A percentile compares a stretch with the other conserved stretches of the same genome.
Conservation (phyloP, 2,888 invertebrate genomes). For the Sminthurides aquaticus region DNA sequence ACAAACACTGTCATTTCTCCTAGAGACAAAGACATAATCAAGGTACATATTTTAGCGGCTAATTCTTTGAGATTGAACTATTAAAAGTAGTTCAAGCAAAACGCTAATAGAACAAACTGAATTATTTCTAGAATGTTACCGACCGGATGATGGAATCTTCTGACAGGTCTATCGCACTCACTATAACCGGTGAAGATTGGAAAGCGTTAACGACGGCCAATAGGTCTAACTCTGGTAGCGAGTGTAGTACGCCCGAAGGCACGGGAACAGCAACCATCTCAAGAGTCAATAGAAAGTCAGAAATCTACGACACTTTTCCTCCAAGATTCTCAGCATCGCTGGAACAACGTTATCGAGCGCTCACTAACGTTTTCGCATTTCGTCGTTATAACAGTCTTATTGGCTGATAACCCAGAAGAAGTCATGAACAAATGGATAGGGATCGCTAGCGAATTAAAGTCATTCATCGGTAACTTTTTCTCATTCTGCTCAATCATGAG, state of each 20-base stretch:
- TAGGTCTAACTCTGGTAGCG: constrained; percentile 6
- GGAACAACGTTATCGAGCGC: constrained; percentile 40
- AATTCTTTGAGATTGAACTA: too few species aligned
- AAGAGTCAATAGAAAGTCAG: too few species aligned
- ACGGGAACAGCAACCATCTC: too few species aligned
- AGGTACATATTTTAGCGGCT: too few species aligned
- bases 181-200: constrained; percentile 36
- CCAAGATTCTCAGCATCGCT: constrained; percentile 33
- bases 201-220: constrained; percentile 22
- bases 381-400: constrained; percentile 32
- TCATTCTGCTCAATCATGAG: constrained; percentile 40
- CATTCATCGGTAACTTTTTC: constrained; percentile 39
- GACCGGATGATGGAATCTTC: constrained; percentile 33
- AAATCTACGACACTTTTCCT: too few species aligned
- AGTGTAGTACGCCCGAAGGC: too few species aligned
- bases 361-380: constrained; percentile 37
- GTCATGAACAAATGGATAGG: constrained; percentile 39
- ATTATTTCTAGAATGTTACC: constrained; percentile 27
- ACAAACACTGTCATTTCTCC: constrained; percentile 18
- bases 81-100: too few species aligned
- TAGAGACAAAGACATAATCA: background rate
- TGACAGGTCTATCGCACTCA: constrained; percentile 32
- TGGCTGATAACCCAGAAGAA: constrained; percentile 28
- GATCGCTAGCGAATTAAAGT: constrained; percentile 36
- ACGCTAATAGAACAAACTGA: too few species aligned